These are phyloP conservation scores for Melinaea menophilus DNA, from an alignment of 2,888 invertebrate species.

Conservation along the genomic window DNA sequence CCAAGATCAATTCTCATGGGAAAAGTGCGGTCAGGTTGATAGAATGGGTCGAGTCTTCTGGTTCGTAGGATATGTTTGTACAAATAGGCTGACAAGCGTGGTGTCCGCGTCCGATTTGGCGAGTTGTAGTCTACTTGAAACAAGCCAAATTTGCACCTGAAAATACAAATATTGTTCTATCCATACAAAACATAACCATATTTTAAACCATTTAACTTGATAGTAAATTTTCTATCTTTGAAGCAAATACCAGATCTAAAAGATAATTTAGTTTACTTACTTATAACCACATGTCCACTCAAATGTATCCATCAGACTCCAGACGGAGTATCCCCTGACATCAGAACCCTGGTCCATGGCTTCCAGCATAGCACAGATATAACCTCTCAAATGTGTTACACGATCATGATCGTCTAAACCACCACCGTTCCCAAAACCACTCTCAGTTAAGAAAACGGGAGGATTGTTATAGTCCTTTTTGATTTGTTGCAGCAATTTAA, in stretches of 20 bases:
- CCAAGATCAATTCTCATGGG: constrained; percentile 30
- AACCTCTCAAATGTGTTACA: constrained; percentile 55
- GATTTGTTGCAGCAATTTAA: constrained; percentile 66
- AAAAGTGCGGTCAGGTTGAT: constrained; percentile 22
- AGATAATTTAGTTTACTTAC: constrained; percentile 42
- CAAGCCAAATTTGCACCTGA: constrained; percentile 78
- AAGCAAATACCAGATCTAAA: too few relatives aligned
- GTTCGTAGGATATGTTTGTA: constrained; percentile 61
- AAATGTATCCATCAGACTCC: constrained; percentile 79
- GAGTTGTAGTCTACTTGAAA: constrained; percentile 79
- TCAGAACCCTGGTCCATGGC: constrained; percentile 55
- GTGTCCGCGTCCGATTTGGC: constrained; percentile 70
- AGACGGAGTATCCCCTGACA: constrained; percentile 67
- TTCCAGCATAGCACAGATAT: constrained; percentile 56
- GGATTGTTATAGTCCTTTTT: constrained; percentile 34
- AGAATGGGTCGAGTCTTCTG: constrained; percentile 33
- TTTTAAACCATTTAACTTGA: background rate
- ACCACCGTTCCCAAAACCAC: constrained; percentile 63
- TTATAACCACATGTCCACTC: constrained; percentile 75
- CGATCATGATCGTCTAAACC: constrained; percentile 65
- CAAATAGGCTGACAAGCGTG: constrained; percentile 74
- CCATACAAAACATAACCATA: background rate
- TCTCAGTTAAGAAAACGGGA: constrained; percentile 68
- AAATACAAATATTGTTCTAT: constrained; percentile 1
- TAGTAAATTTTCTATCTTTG: constrained; percentile 38